phyloP scores from a whole-genome alignment of 2,797 vertebrate species.

The Sebastes nivosus region DNA sequence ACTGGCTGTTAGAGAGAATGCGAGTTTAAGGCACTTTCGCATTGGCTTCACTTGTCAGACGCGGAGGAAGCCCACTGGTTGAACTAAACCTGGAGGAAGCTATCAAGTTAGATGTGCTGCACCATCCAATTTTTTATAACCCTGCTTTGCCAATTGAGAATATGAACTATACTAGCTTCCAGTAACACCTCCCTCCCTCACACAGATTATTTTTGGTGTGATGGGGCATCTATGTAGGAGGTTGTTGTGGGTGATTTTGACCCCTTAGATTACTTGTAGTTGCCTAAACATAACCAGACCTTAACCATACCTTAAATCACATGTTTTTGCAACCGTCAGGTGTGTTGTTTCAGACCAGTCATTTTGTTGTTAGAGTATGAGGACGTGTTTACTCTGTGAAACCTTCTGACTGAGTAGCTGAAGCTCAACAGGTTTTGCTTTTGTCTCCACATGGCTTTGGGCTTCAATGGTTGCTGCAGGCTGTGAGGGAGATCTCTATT shows the following conservation, averaged over 20 bases:
- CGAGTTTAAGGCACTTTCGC: too few species aligned
- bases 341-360: background rate
- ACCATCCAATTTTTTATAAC: background rate
- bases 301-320: background rate
- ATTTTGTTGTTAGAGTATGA: background rate
- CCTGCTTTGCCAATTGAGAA: background rate
- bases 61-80: too few species aligned
- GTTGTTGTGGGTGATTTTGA: background rate
- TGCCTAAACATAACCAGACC: background rate
- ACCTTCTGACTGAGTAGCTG: background rate
- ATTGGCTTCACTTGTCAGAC: too few species aligned
- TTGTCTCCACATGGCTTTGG: slow-evolving; percentile 12
- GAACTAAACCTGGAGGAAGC: too few species aligned
- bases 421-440: background rate
- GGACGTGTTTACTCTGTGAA: background rate
- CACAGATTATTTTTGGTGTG: background rate
- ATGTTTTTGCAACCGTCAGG: background rate
- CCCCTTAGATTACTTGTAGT: background rate
- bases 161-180: background rate
- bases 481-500: slow-evolving; percentile 41
- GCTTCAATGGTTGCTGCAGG: slow-evolving; percentile 12
- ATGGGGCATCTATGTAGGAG: background rate
- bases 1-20: too few species aligned
- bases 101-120: too few species aligned
- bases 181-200: background rate